These are phyloP conservation scores for Achatina immaculata DNA, from an alignment of 1,140 invertebrate genomes.

Conservation along the genomic window DNA sequence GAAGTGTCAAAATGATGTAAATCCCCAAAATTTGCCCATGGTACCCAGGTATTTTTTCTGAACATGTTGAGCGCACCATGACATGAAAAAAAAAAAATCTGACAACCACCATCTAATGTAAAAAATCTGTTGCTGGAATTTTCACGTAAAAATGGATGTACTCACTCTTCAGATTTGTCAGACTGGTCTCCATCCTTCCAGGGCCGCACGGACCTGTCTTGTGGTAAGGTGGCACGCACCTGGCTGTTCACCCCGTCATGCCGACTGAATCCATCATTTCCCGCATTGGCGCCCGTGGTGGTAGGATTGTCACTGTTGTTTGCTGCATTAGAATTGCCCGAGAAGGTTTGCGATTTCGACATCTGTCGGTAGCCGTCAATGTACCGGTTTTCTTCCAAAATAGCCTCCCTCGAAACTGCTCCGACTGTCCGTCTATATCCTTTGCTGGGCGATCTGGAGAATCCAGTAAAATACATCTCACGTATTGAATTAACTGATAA, in stretches of 20 bases:
- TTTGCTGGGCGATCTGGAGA: conserved; percentile 77
- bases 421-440: conserved; percentile 74
- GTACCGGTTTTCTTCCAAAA: conserved; percentile 73
- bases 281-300: background rate
- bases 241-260: conserved; percentile 61
- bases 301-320: background rate
- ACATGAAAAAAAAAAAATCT: no score
- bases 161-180: conserved; percentile 56
- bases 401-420: conserved; percentile 66
- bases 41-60: no score
- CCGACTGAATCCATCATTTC: conserved; percentile 55
- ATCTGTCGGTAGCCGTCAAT: conserved; percentile 65
- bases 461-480: background rate
- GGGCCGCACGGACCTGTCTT: conserved; percentile 59
- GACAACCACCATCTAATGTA: no score
- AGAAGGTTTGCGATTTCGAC: conserved; percentile 67
- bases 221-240: conserved; percentile 62
- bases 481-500: no score
- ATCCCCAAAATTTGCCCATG: no score
- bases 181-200: conserved; percentile 52
- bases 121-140: no score
- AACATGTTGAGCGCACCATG: no score
- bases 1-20: no score
- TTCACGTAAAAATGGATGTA: no score
- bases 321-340: conserved; percentile 44